Evolutionary conservation across 1,140 invertebrate species (phyloP).

Genomic region (Mycetomoellerius zeteki): DNA sequence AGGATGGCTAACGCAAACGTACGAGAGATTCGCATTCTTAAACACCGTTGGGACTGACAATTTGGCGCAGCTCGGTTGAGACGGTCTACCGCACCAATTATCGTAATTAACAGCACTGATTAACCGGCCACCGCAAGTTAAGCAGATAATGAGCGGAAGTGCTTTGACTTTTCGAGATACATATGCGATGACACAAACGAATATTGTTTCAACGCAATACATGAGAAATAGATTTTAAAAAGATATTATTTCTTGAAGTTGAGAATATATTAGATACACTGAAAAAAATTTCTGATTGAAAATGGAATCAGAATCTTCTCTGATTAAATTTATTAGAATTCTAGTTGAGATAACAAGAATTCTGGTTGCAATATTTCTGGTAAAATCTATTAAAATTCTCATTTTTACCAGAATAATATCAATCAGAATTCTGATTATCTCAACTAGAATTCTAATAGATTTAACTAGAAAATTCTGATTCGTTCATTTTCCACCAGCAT

Average conservation of each 20-base stretch:
- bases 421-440: too few species aligned
- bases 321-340: too few species aligned
- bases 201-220: background rate
- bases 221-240: background rate
- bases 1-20: constrained; percentile 29
- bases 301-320: too few species aligned
- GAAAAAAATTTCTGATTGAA: too few species aligned
- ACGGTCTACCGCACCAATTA: constrained; percentile 23
- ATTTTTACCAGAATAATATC: too few species aligned
- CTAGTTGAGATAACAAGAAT: too few species aligned
- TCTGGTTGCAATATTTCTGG: too few species aligned
- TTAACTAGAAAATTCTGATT: too few species aligned
- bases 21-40: constrained; percentile 41
- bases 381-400: too few species aligned
- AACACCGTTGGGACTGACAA: constrained; percentile 18
- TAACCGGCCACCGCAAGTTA: constrained; percentile 58
- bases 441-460: too few species aligned
- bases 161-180: constrained; percentile 30
- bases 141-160: constrained; percentile 66
- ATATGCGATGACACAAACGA: background rate
- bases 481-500: too few species aligned
- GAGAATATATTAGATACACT: background rate
- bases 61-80: background rate
- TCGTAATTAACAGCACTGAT: constrained; percentile 65
- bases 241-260: background rate